Conservation (phyloP, 1,140 invertebrate species). For the Cydia fagiglandana region DNA sequence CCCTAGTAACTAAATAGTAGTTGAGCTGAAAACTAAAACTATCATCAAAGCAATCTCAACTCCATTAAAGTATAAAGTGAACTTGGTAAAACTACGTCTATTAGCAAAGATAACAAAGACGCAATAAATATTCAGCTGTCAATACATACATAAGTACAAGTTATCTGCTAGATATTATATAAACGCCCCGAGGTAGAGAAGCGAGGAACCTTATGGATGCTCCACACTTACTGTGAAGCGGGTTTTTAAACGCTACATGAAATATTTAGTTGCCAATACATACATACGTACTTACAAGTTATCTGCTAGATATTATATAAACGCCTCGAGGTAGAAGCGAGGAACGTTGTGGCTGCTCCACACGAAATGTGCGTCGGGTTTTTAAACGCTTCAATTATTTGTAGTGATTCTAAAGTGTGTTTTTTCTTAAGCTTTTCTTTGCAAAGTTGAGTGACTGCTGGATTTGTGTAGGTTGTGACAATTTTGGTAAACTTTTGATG, state of each 20-base stretch:
- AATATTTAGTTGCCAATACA: too few relatives aligned
- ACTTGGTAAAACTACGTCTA: slow-evolving; percentile 39
- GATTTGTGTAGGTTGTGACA: too few relatives aligned
- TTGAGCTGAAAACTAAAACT: not conserved
- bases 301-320: too few relatives aligned
- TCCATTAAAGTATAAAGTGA: slow-evolving; percentile 27
- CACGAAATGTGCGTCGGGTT: too few relatives aligned
- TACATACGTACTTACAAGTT: too few relatives aligned
- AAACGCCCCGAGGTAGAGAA: slow-evolving; percentile 66
- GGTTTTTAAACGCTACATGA: slow-evolving; percentile 18
- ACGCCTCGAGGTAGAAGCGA: too few relatives aligned
- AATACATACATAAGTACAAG: slow-evolving; percentile 67
- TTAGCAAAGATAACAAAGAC: slow-evolving; percentile 65
- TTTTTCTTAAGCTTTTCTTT: too few relatives aligned
- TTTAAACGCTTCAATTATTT: too few relatives aligned
- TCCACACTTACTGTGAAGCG: slow-evolving; percentile 41
- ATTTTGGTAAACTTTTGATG: too few relatives aligned
- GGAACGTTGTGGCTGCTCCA: too few relatives aligned
- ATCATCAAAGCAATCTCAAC: slow-evolving; percentile 15
- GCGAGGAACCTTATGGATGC: slow-evolving; percentile 45
- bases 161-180: slow-evolving; percentile 76
- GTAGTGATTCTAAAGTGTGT: too few relatives aligned
- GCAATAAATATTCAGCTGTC: slow-evolving; percentile 76
- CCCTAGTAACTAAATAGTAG: not conserved
- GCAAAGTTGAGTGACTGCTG: too few relatives aligned